A percentile compares a stretch with the other conserved stretches of the same genome.
These are phyloP conservation scores for Theropithecus gelada DNA, from an alignment of 2,113 vertebrate species.

Conservation along the genomic window DNA sequence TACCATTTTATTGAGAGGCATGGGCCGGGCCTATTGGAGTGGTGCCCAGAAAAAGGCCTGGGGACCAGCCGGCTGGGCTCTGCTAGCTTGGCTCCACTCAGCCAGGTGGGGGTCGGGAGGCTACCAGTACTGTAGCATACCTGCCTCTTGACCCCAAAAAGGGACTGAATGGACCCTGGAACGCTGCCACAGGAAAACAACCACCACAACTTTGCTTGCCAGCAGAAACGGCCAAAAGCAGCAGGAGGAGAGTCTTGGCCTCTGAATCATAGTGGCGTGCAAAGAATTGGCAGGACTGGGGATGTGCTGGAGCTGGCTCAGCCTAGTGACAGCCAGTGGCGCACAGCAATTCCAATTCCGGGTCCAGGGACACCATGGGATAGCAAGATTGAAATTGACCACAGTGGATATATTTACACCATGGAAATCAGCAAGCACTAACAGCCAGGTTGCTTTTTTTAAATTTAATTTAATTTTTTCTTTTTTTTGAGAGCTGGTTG, in stretches of 20 bases:
- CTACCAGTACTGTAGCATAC: not conserved
- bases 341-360: not conserved
- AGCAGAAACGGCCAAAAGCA: not conserved
- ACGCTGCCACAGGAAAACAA: not conserved
- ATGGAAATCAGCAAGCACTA: not conserved
- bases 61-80: not conserved
- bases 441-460: not conserved
- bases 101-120: not conserved
- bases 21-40: not conserved
- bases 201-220: not conserved
- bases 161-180: not conserved
- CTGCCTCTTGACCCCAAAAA: not conserved
- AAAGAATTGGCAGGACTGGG: not conserved
- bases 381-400: not conserved
- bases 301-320: not conserved
- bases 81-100: not conserved
- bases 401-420: not conserved
- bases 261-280: accelerated
- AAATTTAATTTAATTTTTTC: not conserved
- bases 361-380: not conserved
- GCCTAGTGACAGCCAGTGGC: not conserved
- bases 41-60: not conserved
- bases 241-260: not conserved
- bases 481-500: not conserved
- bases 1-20: conserved; percentile 6